These are phyloP conservation scores for Hetaerina titia DNA, from an alignment of 2,888 invertebrate species.

Conservation along the genomic window DNA sequence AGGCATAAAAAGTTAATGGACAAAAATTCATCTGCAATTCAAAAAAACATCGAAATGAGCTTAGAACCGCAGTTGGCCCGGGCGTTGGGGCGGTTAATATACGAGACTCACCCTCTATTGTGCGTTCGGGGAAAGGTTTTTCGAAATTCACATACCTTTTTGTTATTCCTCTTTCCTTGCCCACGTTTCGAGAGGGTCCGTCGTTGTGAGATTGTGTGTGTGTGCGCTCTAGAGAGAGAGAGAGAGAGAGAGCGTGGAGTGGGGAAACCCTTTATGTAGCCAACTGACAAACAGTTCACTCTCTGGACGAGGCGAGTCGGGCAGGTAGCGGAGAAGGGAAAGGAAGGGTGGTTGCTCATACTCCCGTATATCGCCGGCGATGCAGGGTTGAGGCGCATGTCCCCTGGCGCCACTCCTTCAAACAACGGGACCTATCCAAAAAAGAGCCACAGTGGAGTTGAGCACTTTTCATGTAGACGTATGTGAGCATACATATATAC, in stretches of 20 bases:
- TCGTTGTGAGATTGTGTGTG: neutral
- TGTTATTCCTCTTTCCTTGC: constrained; percentile 4
- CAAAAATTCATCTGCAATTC: constrained; percentile 5
- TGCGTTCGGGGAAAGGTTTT: constrained; percentile 29
- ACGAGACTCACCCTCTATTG: constrained; percentile 37
- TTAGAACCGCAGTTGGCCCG: constrained; percentile 39
- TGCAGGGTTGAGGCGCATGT: constrained; percentile 19
- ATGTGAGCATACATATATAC: neutral
- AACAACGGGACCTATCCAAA: neutral
- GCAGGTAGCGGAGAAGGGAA: neutral
- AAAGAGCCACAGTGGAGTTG: neutral
- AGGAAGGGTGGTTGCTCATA: neutral
- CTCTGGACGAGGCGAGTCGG: neutral
- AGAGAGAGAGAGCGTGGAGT: neutral
- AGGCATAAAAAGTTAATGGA: constrained; percentile 45
- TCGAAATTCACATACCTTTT: constrained; percentile 18
- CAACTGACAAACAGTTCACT: constrained; percentile 14
- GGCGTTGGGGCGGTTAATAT: constrained; percentile 24
- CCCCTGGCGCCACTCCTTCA: neutral
- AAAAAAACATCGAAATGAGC: constrained; percentile 50
- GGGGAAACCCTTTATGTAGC: neutral
- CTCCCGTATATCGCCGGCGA: neutral
- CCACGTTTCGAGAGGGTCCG: neutral
- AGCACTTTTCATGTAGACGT: neutral
- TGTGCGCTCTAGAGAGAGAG: neutral